These are phyloP conservation scores for Octodonta nipae DNA, from an alignment of 2,888 invertebrate genomes.

Conservation along the genomic window DNA sequence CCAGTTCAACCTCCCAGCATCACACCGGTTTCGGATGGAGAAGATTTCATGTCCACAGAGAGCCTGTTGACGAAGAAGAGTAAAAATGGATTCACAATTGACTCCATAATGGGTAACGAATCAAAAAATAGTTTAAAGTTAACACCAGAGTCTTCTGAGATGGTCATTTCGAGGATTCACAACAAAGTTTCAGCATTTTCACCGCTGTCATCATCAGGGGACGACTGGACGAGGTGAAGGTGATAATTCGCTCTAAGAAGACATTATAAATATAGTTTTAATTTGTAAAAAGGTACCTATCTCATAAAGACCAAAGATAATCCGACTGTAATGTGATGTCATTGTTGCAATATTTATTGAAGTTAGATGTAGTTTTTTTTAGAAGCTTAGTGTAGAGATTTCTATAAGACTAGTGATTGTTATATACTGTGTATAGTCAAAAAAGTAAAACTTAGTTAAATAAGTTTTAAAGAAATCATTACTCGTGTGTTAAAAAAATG, in stretches of 20 bases:
- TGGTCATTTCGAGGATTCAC: conserved; percentile 27
- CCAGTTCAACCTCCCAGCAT: conserved; percentile 30
- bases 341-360: conserved; percentile 30
- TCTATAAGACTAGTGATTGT: conserved; percentile 3
- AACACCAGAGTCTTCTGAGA: conserved; percentile 20
- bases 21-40: conserved; percentile 26
- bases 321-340: conserved; percentile 27
- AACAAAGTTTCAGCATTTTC: conserved; percentile 56
- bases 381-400: conserved; percentile 6
- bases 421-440: conserved; percentile 19
- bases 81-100: conserved; percentile 49
- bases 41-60: conserved; percentile 22
- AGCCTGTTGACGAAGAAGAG: conserved; percentile 38
- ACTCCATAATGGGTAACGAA: conserved; percentile 44
- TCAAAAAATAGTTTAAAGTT: conserved; percentile 16
- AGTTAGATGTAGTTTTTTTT: conserved; percentile 7
- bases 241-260: background rate
- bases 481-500: no score
- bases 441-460: conserved; percentile 16
- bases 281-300: conserved; percentile 11
- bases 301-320: conserved; percentile 25
- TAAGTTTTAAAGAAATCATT: conserved; percentile 10
- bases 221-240: conserved; percentile 56
- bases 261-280: background rate
- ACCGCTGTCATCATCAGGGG: conserved; percentile 45